Percentiles rank a stretch among this genome's conserved stretches.
Conservation (phyloP, 1,140 invertebrate genomes). For the Phocides pigmalion region DNA sequence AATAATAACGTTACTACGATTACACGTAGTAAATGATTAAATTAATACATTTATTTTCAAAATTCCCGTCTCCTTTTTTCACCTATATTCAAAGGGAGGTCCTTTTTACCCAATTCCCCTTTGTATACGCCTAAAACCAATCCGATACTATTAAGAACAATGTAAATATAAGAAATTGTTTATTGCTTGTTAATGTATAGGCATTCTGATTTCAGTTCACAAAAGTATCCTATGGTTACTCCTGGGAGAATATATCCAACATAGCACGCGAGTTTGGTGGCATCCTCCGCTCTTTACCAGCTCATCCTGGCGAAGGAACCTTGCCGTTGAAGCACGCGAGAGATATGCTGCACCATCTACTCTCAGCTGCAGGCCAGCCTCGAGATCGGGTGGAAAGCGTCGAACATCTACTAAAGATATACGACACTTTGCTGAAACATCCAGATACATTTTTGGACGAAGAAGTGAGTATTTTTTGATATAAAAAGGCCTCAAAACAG, state of each 20-base stretch:
- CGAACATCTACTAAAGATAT: constrained; percentile 65
- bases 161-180: too few relatives aligned
- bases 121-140: too few relatives aligned
- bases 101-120: too few relatives aligned
- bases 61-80: too few relatives aligned
- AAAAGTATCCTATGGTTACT: constrained; percentile 87
- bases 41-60: too few relatives aligned
- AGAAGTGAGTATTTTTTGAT: constrained; percentile 66
- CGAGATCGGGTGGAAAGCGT: constrained; percentile 56
- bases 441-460: constrained; percentile 76
- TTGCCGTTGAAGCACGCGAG: constrained; percentile 59
- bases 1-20: too few relatives aligned
- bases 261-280: constrained; percentile 80
- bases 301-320: constrained; percentile 84
- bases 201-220: constrained; percentile 80
- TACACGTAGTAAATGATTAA: too few relatives aligned
- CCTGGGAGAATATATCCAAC: constrained; percentile 82
- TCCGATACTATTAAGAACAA: background rate
- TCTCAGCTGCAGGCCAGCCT: constrained; percentile 59
- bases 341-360: constrained; percentile 65
- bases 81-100: too few relatives aligned
- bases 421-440: constrained; percentile 68
- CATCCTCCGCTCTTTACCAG: constrained; percentile 76
- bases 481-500: too few relatives aligned
- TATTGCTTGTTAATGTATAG: background rate